These are phyloP conservation scores for Oreotragus oreotragus DNA, from an alignment of 2,113 vertebrate genomes.

Conservation along the genomic window DNA sequence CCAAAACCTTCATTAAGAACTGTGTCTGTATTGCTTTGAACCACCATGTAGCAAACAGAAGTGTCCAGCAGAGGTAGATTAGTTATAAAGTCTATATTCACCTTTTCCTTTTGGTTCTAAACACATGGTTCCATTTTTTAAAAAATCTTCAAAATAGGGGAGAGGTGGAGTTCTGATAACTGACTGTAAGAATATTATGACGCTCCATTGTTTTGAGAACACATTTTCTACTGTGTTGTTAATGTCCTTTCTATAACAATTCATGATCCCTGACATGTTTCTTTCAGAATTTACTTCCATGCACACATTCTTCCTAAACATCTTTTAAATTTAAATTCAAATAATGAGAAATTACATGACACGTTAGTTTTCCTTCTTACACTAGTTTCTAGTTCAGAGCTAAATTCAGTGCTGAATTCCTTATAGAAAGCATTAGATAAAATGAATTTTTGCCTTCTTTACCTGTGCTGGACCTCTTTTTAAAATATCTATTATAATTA, in stretches of 20 bases:
- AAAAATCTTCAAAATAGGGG: neutral
- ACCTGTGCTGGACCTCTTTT: neutral
- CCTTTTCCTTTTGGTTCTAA: neutral
- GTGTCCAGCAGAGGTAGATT: neutral
- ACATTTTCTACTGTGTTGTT: neutral
- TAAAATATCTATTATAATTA: neutral
- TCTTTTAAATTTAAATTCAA: neutral
- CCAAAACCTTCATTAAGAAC: constrained; percentile 10
- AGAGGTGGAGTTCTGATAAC: neutral
- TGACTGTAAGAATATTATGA: neutral
- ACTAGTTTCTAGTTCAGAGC: neutral
- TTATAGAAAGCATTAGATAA: neutral
- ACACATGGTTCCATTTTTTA: neutral
- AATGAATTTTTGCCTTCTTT: neutral
- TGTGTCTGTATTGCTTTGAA: neutral
- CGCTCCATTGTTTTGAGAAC: neutral
- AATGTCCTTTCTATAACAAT: neutral
- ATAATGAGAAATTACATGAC: neutral
- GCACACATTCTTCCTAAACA: neutral
- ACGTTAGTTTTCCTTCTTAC: neutral
- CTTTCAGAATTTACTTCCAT: neutral
- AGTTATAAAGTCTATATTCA: neutral
- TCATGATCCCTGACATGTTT: neutral
- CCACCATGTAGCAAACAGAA: neutral
- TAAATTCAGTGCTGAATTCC: neutral